Evolutionary conservation across 1,140 invertebrate genomes (phyloP).

Genomic region (Ditylenchus dipsaci): DNA sequence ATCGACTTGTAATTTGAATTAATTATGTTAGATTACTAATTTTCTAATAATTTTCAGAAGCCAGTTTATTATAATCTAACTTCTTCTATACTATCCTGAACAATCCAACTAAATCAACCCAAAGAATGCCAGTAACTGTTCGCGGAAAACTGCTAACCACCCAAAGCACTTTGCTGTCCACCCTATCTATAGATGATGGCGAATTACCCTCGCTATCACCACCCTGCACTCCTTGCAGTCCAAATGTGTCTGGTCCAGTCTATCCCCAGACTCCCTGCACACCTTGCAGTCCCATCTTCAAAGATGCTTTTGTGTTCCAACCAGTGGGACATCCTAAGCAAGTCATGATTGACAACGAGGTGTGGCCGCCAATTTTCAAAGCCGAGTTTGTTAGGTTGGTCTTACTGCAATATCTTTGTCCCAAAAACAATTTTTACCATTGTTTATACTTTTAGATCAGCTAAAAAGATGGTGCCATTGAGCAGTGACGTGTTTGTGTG

Average conservation of each 20-base stretch:
- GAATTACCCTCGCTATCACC: background rate
- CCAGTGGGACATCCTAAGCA: slow-evolving; percentile 50
- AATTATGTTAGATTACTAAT: no score
- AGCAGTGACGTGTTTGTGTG: slow-evolving; percentile 54
- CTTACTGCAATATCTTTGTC: slow-evolving; percentile 2
- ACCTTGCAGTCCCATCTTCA: background rate
- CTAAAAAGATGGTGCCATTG: slow-evolving; percentile 43
- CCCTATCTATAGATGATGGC: background rate
- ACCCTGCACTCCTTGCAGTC: background rate
- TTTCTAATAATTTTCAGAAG: no score
- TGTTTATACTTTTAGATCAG: slow-evolving; percentile 35
- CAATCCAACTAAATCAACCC: no score
- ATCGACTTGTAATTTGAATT: no score
- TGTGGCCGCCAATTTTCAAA: slow-evolving; percentile 57
- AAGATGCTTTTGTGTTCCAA: slow-evolving; percentile 32
- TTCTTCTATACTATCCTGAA: no score
- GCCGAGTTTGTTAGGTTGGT: slow-evolving; percentile 37
- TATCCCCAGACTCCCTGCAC: no score
- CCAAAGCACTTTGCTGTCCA: background rate
- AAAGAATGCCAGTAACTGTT: no score
- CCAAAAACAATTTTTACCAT: background rate
- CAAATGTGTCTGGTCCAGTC: background rate
- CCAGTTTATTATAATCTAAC: no score
- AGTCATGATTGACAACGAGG: slow-evolving; percentile 51
- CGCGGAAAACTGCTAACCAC: no score